Evolutionary conservation across 1,140 invertebrate species (phyloP), one percentile per base, ranked within the genome.

Genomic region (Cepaea nemoralis): DNA sequence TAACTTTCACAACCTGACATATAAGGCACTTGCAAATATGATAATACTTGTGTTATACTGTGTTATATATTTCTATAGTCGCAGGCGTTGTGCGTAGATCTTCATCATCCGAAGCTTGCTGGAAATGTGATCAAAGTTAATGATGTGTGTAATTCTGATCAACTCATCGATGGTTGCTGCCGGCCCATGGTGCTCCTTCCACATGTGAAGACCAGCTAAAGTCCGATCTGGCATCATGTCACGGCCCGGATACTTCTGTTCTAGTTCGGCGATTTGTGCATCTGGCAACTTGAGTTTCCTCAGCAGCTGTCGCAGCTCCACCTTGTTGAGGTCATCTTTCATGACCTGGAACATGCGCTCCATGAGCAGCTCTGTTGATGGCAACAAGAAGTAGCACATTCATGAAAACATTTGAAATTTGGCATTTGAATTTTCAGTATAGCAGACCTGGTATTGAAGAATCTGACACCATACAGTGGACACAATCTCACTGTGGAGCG

Each of bases 271-370:
- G 19, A 90, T 88, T 63, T 87, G 87, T 3, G 89, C 88, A 10
- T 88, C 87, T 12, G 87, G 83, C 63, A 91, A 86, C 33, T 85
- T 71, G 50, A 89, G 89, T 83, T 91, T 91, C 69, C 87, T 89
- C 88, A 90, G 82, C 55, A 91, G 77, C 77, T 88, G 86, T 6
- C 89, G 82, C 14, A 91, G 84, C 69, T 91, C 88, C 63, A 89
- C 86, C 71, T 91, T 91, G 75, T 85, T 88, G 35, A 91, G 42
- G 3, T 83, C 82, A 1, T 70, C 50, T 80, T 87, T 88, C 48
- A 91, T 86, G 14, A 82, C 83, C 39, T 88, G 86, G 75, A 90
- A 88, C 89, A 90, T 90, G 77, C 87, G 86, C 50, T 82, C 74
- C 69, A 91, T 69, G 37, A 91, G 75, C 1, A 90, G 66, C 48